Percentiles rank a stretch among this genome's conserved stretches.
These are phyloP conservation scores for Eurypyga helias DNA, from an alignment of 2,113 vertebrate genomes.

Conservation along the genomic window DNA sequence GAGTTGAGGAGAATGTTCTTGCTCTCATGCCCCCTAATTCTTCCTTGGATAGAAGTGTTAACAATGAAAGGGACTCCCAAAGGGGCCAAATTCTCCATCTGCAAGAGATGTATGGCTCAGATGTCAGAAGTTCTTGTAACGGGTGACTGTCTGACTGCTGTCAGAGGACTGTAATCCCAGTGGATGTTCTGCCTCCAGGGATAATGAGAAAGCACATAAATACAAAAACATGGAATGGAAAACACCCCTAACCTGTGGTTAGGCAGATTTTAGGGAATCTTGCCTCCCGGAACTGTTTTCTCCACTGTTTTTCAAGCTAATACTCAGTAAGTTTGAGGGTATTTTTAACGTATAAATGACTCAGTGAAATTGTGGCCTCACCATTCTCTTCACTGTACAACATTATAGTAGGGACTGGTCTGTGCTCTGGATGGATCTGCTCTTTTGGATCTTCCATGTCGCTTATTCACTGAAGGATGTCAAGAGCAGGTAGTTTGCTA, in stretches of 20 bases:
- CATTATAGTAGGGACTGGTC: too few species aligned
- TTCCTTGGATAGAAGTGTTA: neutral
- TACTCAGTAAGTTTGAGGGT: neutral
- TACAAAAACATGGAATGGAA: neutral
- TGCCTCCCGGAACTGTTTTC: neutral
- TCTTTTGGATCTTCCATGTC: too few species aligned
- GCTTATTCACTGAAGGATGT: neutral
- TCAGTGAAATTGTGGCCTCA: neutral
- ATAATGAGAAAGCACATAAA: neutral
- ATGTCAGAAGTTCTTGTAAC: accelerated
- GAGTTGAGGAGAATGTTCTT: neutral
- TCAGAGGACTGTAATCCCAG: neutral
- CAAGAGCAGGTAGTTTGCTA: neutral
- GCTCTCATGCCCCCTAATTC: neutral
- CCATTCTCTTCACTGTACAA: neutral
- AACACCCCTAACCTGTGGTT: neutral
- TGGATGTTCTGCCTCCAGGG: neutral
- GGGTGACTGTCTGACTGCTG: too few species aligned
- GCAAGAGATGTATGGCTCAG: neutral
- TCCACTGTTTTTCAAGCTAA: neutral
- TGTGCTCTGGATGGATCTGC: too few species aligned
- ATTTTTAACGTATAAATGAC: neutral
- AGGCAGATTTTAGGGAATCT: neutral
- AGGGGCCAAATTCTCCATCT: neutral
- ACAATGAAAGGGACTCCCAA: neutral